Conservation (phyloP, 2,888 invertebrate species). For the Heliothis peltigera region DNA sequence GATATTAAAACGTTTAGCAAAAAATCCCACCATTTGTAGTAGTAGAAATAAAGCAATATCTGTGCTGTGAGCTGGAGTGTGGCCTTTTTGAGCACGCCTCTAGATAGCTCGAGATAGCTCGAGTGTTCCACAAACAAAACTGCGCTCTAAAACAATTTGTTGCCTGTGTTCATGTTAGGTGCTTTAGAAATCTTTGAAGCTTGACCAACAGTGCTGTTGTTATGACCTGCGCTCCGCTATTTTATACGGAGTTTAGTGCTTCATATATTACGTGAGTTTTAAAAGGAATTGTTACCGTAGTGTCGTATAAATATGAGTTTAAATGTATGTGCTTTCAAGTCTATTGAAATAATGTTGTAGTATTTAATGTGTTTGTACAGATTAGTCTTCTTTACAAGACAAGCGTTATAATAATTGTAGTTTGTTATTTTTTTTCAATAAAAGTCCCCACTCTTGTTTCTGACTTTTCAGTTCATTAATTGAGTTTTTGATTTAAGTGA, state of each 20-base stretch:
- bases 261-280: not conserved
- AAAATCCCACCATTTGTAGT: slow-evolving; percentile 34
- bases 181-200: slow-evolving; percentile 52
- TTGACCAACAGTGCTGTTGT: slow-evolving; percentile 41
- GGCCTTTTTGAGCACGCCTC: slow-evolving; percentile 61
- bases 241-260: not conserved
- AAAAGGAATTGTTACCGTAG: not conserved
- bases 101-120: slow-evolving; percentile 62
- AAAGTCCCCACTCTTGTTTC: no score
- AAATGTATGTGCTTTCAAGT: not conserved
- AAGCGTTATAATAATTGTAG: no score
- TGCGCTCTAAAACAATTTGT: slow-evolving; percentile 69
- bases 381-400: no score
- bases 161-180: slow-evolving; percentile 55
- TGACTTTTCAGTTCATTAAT: no score
- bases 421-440: no score
- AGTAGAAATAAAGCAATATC: slow-evolving; percentile 57
- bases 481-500: no score
- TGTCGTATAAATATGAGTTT: not conserved
- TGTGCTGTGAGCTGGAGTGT: slow-evolving; percentile 49
- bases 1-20: slow-evolving; percentile 48
- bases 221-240: slow-evolving; percentile 7
- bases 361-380: not conserved
- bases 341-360: not conserved
- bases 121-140: slow-evolving; percentile 69